These are phyloP conservation scores for Volucella inflata DNA, from an alignment of 2,888 invertebrate species.

Conservation along the genomic window DNA sequence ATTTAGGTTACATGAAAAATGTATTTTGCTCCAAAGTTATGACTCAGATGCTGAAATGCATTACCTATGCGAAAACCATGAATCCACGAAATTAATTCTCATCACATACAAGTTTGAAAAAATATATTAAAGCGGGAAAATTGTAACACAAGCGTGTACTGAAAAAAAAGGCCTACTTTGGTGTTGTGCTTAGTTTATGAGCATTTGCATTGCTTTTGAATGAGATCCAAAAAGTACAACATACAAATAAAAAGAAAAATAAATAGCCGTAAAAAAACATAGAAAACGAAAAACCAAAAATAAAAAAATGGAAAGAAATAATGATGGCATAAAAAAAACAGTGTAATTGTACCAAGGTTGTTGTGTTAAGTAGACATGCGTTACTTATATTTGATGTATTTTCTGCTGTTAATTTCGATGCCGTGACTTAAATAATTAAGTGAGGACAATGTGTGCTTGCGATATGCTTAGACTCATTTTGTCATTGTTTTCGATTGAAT, in stretches of 20 bases:
- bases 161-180: slow-evolving; percentile 9
- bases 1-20: slow-evolving; percentile 36
- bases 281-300: neutral
- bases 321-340: slow-evolving; percentile 50
- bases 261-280: too few relatives aligned
- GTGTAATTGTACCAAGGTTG: slow-evolving; percentile 74
- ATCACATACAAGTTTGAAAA: slow-evolving; percentile 47
- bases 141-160: slow-evolving; percentile 48
- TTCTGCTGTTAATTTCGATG: slow-evolving; percentile 73
- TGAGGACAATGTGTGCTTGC: slow-evolving; percentile 71
- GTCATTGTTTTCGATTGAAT: slow-evolving; percentile 74
- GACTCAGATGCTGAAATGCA: slow-evolving; percentile 38
- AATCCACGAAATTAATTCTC: slow-evolving; percentile 66
- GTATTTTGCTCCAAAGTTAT: slow-evolving; percentile 35
- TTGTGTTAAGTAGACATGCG: slow-evolving; percentile 60
- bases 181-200: slow-evolving; percentile 4
- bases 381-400: slow-evolving; percentile 70
- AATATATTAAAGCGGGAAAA: slow-evolving; percentile 63
- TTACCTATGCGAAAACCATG: slow-evolving; percentile 8
- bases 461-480: slow-evolving; percentile 65
- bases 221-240: slow-evolving; percentile 56
- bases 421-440: slow-evolving; percentile 76
- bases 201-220: slow-evolving; percentile 62
- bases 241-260: slow-evolving; percentile 13
- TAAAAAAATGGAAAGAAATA: neutral